Percentiles rank a stretch among this genome's conserved stretches.
Conservation (phyloP, 1,140 invertebrate species). For the Hycleus cichorii region DNA sequence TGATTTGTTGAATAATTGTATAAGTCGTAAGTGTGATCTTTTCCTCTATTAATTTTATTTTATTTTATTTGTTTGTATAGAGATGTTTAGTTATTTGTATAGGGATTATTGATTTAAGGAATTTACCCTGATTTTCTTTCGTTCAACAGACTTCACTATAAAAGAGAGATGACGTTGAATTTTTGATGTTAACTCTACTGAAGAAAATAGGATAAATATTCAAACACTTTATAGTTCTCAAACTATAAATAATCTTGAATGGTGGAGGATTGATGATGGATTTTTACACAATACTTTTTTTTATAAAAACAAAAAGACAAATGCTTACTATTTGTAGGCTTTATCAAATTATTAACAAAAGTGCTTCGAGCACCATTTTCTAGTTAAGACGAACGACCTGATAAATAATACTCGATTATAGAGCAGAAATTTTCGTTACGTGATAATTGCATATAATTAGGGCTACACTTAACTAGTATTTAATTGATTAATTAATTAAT, state of each 20-base stretch:
- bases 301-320: too few species aligned
- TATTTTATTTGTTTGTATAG: too few species aligned
- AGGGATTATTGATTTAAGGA: background rate
- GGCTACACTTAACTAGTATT: conserved; percentile 5
- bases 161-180: background rate
- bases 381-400: conserved; percentile 10
- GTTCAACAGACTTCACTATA: background rate
- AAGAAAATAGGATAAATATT: background rate
- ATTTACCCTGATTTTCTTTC: background rate
- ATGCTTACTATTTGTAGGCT: too few species aligned
- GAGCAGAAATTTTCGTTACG: conserved; percentile 24
- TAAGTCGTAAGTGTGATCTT: conserved; percentile 17
- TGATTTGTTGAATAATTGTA: conserved; percentile 22
- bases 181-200: background rate
- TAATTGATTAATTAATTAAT: conserved; percentile 20
- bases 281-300: too few species aligned
- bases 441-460: conserved; percentile 25
- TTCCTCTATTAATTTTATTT: background rate
- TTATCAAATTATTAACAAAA: too few species aligned
- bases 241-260: too few species aligned
- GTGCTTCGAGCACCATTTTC: too few species aligned
- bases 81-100: background rate
- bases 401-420: conserved; percentile 26
- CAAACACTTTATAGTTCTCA: background rate
- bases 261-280: too few species aligned